These are phyloP conservation scores for Hemithea aestivaria DNA, from an alignment of 2,888 invertebrate species.

Conservation along the genomic window DNA sequence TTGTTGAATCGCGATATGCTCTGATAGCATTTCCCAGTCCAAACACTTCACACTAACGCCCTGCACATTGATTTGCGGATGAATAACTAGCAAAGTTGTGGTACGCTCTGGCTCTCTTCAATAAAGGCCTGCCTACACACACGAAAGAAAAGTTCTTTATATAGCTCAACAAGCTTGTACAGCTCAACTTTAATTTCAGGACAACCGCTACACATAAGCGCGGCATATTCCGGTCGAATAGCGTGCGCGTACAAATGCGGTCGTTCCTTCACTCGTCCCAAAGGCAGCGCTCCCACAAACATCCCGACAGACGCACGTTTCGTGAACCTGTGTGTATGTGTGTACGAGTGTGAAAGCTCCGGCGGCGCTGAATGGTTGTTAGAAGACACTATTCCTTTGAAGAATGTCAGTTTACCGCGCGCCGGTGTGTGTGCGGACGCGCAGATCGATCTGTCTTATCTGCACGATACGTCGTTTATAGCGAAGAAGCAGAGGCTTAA, in stretches of 20 bases:
- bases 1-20: too few species aligned
- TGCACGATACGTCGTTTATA: conserved; percentile 87
- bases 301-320: conserved; percentile 82
- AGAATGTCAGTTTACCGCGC: conserved; percentile 92
- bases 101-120: too few species aligned
- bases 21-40: too few species aligned
- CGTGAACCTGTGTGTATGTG: conserved; percentile 95
- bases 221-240: conserved; percentile 97
- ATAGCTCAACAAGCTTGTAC: not conserved
- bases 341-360: conserved; percentile 99
- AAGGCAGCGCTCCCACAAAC: conserved; percentile 84
- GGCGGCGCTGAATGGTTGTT: conserved; percentile 95
- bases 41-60: too few species aligned
- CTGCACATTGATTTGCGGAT: too few species aligned
- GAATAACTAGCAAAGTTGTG: too few species aligned
- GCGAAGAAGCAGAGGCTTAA: conserved; percentile 91
- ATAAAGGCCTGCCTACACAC: too few species aligned
- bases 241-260: conserved; percentile 98
- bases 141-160: too few species aligned
- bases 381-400: conserved; percentile 96
- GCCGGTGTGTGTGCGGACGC: conserved; percentile 89
- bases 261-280: conserved; percentile 91
- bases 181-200: conserved; percentile 55
- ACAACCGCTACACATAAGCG: conserved; percentile 94
- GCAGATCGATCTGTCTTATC: conserved; percentile 89